These are phyloP conservation scores for Augochlora pura DNA, from an alignment of 1,140 invertebrate species.

Conservation along the genomic window DNA sequence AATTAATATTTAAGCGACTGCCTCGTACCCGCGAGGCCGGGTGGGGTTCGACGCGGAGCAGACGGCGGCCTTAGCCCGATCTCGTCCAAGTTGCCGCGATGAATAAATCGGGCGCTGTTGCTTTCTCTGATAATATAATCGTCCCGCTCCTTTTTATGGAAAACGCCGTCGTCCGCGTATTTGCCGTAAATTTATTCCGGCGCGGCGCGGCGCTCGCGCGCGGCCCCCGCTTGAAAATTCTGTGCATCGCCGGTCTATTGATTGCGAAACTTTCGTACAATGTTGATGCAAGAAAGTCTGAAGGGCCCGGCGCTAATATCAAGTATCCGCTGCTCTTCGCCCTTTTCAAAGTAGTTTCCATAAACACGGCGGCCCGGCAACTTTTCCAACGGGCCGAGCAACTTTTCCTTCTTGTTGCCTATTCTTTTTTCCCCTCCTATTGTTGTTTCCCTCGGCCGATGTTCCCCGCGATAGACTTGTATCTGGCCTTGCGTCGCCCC, in stretches of 20 bases:
- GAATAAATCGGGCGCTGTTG: background rate
- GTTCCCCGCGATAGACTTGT: background rate
- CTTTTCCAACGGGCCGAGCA: conserved; percentile 5
- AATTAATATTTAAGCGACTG: conserved; percentile 9
- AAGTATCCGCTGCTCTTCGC: conserved; percentile 14
- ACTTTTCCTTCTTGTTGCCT: background rate
- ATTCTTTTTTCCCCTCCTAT: background rate
- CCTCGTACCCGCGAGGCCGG: too few species aligned
- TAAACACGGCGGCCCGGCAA: conserved; percentile 20
- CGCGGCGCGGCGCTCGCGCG: background rate
- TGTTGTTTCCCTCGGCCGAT: background rate
- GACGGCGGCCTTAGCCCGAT: too few species aligned
- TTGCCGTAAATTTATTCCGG: conserved; percentile 4
- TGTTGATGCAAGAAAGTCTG: conserved; percentile 20
- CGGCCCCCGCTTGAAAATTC: conserved; percentile 17
- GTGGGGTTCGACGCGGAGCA: background rate
- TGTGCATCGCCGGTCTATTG: conserved; percentile 7
- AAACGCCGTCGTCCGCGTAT: background rate
- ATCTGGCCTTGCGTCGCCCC: background rate
- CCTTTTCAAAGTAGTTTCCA: conserved; percentile 32
- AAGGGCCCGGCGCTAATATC: conserved; percentile 23
- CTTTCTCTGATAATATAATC: conserved; percentile 1
- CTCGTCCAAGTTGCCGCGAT: background rate
- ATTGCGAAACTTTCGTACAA: conserved; percentile 36
- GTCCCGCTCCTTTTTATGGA: background rate